Percentiles rank a stretch among this genome's conserved stretches.
These are phyloP conservation scores for Oryzias celebensis DNA, from an alignment of 2,113 vertebrate species.

Conservation along the genomic window DNA sequence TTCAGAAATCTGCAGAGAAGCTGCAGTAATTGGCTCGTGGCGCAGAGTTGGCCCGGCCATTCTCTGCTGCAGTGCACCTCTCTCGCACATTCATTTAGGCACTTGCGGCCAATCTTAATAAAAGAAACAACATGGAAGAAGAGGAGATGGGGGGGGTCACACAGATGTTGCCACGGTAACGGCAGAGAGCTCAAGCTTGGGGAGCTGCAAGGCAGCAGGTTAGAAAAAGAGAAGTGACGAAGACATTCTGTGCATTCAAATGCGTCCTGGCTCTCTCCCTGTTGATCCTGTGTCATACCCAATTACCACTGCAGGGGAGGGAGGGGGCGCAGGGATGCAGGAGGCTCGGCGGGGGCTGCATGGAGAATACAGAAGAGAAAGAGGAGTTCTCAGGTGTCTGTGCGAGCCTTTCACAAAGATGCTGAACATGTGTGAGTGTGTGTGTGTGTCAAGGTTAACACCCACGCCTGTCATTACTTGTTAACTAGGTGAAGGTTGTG, in stretches of 20 bases:
- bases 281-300: slow-evolving; percentile 76
- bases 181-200: slow-evolving; percentile 35
- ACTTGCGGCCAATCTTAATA: slow-evolving; percentile 67
- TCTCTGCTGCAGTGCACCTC: slow-evolving; percentile 35
- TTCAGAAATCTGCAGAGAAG: slow-evolving; percentile 35
- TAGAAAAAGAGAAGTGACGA: slow-evolving; percentile 51
- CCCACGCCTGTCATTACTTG: slow-evolving; percentile 53
- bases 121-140: slow-evolving; percentile 57
- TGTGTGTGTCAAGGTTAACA: slow-evolving; percentile 41
- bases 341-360: slow-evolving; percentile 3
- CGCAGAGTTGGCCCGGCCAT: slow-evolving; percentile 18
- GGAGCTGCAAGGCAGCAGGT: slow-evolving; percentile 66
- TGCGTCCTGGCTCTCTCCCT: slow-evolving; percentile 54
- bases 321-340: neutral
- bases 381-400: slow-evolving; percentile 26
- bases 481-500: slow-evolving; percentile 33
- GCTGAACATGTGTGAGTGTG: slow-evolving; percentile 11
- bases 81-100: slow-evolving; percentile 17
- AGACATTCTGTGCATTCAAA: slow-evolving; percentile 67
- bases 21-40: slow-evolving; percentile 56
- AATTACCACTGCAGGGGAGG: slow-evolving; percentile 65
- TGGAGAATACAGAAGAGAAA: slow-evolving; percentile 39
- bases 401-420: slow-evolving; percentile 36
- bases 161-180: slow-evolving; percentile 76
- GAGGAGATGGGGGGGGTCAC: slow-evolving; percentile 22